A percentile compares a stretch with the other conserved stretches of the same genome.
phyloP scores from a whole-genome alignment of 1,140 invertebrate genomes.

The Leguminivora glycinivorella region DNA sequence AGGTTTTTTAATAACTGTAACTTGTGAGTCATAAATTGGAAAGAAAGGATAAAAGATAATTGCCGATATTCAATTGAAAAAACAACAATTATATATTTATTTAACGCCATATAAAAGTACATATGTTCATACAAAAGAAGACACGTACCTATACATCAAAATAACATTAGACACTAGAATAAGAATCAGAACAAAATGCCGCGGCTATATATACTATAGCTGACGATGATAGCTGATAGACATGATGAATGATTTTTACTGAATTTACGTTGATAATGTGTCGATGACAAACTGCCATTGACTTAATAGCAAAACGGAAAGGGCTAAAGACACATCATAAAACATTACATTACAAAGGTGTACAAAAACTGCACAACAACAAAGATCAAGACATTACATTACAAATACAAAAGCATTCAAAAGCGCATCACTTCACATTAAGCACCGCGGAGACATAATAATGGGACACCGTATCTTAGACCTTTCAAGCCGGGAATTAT shows the following conservation, averaged over 20 bases:
- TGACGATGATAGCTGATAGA: too few species aligned
- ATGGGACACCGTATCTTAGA: constrained; percentile 43
- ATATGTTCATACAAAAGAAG: too few species aligned
- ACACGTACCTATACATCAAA: too few species aligned
- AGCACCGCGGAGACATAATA: constrained; percentile 62
- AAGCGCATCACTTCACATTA: constrained; percentile 33
- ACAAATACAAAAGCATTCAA: constrained; percentile 29
- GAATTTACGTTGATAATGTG: neutral
- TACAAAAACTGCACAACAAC: constrained; percentile 14
- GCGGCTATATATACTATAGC: too few species aligned
- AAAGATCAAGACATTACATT: constrained; percentile 27
- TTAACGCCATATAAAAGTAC: too few species aligned
- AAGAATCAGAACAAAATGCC: too few species aligned
- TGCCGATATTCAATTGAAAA: neutral
- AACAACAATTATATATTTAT: too few species aligned
- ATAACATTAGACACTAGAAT: too few species aligned
- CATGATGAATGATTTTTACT: neutral
- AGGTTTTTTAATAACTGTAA: constrained; percentile 24
- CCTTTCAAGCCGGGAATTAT: constrained; percentile 53
- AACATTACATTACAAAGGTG: neutral
- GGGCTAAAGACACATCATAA: neutral
- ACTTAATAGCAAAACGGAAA: neutral
- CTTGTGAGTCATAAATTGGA: neutral
- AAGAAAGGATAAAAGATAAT: neutral
- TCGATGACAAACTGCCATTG: neutral